These are phyloP conservation scores for Hydrophis major DNA, from an alignment of 2,797 vertebrate genomes.

Conservation along the genomic window DNA sequence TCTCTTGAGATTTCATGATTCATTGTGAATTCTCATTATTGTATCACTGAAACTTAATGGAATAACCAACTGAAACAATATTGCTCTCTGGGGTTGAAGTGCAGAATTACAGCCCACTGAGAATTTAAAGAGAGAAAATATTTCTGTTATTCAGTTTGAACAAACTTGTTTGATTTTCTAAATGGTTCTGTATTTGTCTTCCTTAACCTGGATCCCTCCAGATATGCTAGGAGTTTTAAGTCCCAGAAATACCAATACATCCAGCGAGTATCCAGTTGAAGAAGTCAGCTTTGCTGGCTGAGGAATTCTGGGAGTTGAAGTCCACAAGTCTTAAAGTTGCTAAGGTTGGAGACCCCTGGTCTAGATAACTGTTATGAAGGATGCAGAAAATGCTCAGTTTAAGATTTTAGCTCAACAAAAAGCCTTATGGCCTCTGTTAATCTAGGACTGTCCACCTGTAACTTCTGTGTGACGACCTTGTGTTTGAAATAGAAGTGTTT, in stretches of 20 bases:
- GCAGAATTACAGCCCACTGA: neutral
- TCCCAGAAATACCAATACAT: neutral
- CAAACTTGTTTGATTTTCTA: neutral
- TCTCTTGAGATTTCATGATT: neutral
- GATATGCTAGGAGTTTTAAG: neutral
- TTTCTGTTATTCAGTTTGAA: neutral
- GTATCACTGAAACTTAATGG: neutral
- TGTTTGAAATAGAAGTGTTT: neutral
- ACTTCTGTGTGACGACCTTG: neutral
- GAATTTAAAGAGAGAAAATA: neutral
- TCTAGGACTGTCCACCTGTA: neutral
- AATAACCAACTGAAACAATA: neutral
- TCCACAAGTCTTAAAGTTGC: too few species aligned
- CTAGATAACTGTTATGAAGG: neutral
- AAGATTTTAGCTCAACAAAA: neutral
- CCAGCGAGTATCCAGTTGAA: neutral
- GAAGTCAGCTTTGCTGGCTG: neutral
- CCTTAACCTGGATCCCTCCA: neutral
- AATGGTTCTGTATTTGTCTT: neutral
- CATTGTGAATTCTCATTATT: neutral
- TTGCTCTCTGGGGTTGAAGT: slow-evolving; percentile 20
- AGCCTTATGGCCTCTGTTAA: neutral
- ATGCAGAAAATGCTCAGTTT: neutral
- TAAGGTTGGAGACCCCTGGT: too few species aligned
- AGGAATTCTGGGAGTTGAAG: too few species aligned